Conservation (phyloP, 2,113 vertebrate species). For the Colaptes auratus region DNA sequence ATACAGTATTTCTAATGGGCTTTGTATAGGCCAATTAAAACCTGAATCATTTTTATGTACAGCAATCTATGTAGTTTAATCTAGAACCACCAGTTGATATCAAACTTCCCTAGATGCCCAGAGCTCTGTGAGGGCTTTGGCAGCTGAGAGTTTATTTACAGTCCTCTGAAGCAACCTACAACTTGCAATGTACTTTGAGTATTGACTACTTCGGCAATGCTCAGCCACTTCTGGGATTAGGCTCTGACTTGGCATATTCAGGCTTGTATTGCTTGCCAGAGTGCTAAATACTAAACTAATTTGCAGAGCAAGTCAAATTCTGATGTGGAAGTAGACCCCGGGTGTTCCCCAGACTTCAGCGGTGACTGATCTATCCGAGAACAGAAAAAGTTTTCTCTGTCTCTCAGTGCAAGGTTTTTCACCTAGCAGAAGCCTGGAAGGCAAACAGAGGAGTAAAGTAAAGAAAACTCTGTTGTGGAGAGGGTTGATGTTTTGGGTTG, state of each 20-base stretch:
- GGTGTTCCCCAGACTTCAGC: constrained; percentile 8
- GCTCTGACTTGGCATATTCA: neutral
- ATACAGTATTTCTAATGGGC: neutral
- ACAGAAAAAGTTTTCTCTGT: constrained; percentile 8
- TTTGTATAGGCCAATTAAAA: neutral
- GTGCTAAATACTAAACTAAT: constrained; percentile 30
- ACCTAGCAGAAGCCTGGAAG: neutral
- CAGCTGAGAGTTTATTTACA: neutral
- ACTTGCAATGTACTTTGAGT: neutral
- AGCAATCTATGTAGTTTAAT: neutral
- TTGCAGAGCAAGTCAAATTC: constrained; percentile 28
- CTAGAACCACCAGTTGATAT: neutral
- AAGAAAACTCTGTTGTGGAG: neutral
- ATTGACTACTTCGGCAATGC: neutral
- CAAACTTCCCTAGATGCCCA: neutral
- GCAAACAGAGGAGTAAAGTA: neutral
- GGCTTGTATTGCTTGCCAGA: neutral
- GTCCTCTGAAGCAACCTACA: neutral
- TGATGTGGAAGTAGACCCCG: constrained; percentile 10
- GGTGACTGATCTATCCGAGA: neutral
- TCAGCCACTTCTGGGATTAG: neutral
- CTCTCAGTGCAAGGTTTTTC: neutral
- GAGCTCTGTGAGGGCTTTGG: neutral
- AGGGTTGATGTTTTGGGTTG: neutral
- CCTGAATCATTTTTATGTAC: neutral